phyloP scores from a whole-genome alignment of 2,113 vertebrate species.

The Embiotoca jacksoni region DNA sequence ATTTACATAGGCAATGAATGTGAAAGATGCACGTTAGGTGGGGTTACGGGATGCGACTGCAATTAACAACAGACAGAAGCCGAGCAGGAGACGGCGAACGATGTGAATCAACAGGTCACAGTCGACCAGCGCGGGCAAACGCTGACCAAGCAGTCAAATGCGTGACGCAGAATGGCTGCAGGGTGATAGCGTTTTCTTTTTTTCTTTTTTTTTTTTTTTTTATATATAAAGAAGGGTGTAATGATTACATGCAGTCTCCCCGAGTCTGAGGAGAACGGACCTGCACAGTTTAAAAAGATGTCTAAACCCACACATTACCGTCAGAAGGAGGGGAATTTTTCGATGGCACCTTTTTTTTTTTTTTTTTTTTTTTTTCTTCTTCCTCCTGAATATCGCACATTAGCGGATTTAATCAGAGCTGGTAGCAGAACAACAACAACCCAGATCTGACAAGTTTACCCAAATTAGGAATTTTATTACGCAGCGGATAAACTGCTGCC shows the following conservation, averaged over 20 bases:
- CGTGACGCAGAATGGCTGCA: not conserved
- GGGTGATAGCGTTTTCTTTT: constrained; percentile 4
- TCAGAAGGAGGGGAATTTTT: not conserved
- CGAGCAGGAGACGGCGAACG: constrained; percentile 9
- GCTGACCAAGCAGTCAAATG: constrained; percentile 39
- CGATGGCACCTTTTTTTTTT: not conserved
- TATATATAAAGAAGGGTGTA: constrained; percentile 4
- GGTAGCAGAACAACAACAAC: constrained; percentile 24
- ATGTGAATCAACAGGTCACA: constrained; percentile 45
- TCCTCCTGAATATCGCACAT: too few relatives aligned
- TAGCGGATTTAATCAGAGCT: constrained; percentile 45
- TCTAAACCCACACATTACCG: not conserved
- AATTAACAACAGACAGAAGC: constrained; percentile 41
- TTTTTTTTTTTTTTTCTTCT: too few relatives aligned
- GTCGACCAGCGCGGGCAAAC: not conserved
- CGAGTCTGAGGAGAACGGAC: not conserved
- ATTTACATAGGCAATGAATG: constrained; percentile 55
- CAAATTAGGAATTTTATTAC: constrained; percentile 27
- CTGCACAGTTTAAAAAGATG: not conserved
- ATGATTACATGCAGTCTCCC: not conserved
- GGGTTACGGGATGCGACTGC: constrained; percentile 37
- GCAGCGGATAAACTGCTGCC: constrained; percentile 10
- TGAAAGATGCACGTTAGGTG: constrained; percentile 30
- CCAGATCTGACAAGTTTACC: constrained; percentile 12
- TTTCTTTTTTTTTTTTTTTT: not conserved